phyloP scores from a whole-genome alignment of 2,113 vertebrate species.

The Pterophyllum scalare region DNA sequence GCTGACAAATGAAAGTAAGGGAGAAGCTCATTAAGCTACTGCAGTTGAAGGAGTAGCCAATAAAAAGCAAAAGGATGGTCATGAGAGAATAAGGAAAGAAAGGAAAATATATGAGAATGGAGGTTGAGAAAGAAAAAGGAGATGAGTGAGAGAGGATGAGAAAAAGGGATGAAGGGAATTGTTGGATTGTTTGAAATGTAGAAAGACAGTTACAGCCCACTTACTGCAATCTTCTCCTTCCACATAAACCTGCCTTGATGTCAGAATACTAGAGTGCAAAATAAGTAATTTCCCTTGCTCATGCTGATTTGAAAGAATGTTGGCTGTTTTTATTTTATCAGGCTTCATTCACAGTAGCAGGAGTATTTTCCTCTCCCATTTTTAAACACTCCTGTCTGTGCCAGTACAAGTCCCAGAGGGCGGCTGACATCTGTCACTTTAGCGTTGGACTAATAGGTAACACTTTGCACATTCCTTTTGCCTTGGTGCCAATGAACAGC shows the following conservation, averaged over 20 bases:
- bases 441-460: constrained; percentile 39
- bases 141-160: constrained; percentile 39
- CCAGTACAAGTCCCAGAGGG: constrained; percentile 21
- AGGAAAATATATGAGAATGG: constrained; percentile 59
- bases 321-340: constrained; percentile 41
- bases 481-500: constrained; percentile 35
- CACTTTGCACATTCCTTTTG: constrained; percentile 49
- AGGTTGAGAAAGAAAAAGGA: constrained; percentile 32
- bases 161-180: constrained; percentile 46
- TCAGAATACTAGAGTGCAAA: constrained; percentile 42
- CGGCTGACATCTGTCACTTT: constrained; percentile 44
- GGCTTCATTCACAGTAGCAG: constrained; percentile 18
- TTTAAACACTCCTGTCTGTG: constrained; percentile 3
- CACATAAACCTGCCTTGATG: constrained; percentile 52
- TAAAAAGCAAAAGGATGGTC: constrained; percentile 64
- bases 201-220: constrained; percentile 37
- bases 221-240: constrained; percentile 33
- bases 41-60: constrained; percentile 60
- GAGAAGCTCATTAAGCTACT: constrained; percentile 70
- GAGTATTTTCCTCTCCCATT: neutral
- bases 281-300: constrained; percentile 26
- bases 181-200: constrained; percentile 36
- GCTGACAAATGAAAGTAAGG: constrained; percentile 55
- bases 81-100: constrained; percentile 36
- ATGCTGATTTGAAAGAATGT: constrained; percentile 38